Evolutionary conservation across 2,888 invertebrate species (phyloP).

Genomic region (Drosophila melanocephala): DNA sequence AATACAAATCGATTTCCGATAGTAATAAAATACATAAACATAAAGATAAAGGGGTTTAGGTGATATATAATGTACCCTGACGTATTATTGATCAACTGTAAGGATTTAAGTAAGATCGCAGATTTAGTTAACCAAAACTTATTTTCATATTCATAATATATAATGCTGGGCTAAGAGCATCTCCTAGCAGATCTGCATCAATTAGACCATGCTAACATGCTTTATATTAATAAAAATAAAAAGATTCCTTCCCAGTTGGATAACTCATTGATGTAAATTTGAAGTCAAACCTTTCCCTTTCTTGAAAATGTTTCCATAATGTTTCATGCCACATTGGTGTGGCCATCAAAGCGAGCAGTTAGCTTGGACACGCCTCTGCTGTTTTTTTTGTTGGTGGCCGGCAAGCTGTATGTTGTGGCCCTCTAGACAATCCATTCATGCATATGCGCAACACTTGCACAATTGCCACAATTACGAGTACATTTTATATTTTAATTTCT

Average conservation of each 20-base stretch:
- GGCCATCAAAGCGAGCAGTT: slow-evolving; percentile 18
- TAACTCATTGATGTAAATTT: background rate
- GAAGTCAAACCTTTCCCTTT: background rate
- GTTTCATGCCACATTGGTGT: slow-evolving; percentile 36
- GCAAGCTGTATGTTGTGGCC: slow-evolving; percentile 9
- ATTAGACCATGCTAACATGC: background rate
- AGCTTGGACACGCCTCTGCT: slow-evolving; percentile 35
- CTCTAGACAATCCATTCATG: slow-evolving; percentile 15
- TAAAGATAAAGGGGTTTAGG: background rate
- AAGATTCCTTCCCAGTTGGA: background rate
- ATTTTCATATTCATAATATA: background rate
- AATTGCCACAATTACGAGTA: slow-evolving; percentile 47
- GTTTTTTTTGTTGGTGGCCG: slow-evolving; percentile 6
- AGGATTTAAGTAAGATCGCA: background rate
- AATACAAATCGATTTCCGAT: background rate
- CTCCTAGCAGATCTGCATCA: background rate
- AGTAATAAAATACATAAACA: background rate
- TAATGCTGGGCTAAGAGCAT: background rate
- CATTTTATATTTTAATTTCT: slow-evolving; percentile 64
- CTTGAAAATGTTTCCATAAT: slow-evolving; percentile 3
- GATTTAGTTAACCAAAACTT: background rate
- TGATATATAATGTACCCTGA: background rate
- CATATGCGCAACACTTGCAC: slow-evolving; percentile 8
- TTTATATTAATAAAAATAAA: background rate
- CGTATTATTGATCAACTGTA: background rate